Conservation (phyloP, 2,797 vertebrate genomes). For the Urosaurus nigricauda region DNA sequence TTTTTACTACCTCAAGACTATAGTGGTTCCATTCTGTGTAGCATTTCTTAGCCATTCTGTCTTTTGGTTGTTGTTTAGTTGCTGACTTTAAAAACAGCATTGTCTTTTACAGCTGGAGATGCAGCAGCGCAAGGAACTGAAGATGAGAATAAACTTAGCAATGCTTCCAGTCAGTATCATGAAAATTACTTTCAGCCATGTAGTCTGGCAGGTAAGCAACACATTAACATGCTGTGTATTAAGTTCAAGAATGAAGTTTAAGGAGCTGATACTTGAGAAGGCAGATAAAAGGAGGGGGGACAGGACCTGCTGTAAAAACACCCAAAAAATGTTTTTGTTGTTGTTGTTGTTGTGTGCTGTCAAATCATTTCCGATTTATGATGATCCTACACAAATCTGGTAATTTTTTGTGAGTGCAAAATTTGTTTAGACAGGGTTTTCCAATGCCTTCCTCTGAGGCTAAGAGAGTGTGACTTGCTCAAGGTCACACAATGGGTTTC, state of each 20-base stretch:
- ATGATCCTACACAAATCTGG: too few relatives aligned
- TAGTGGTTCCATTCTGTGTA: not conserved
- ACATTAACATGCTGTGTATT: slow-evolving; percentile 16
- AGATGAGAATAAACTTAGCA: slow-evolving; percentile 80
- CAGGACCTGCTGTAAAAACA: not conserved
- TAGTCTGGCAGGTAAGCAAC: slow-evolving; percentile 86
- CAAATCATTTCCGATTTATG: too few relatives aligned
- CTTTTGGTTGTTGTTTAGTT: not conserved
- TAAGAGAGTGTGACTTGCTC: too few relatives aligned
- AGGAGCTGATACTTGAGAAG: slow-evolving; percentile 7
- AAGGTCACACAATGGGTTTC: too few relatives aligned
- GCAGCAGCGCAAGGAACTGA: slow-evolving; percentile 71
- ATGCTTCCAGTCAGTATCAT: slow-evolving; percentile 86
- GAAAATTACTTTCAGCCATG: slow-evolving; percentile 91
- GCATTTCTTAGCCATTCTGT: not conserved
- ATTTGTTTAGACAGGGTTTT: not conserved
- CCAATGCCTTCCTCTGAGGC: too few relatives aligned
- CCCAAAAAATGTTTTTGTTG: too few relatives aligned
- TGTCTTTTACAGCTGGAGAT: slow-evolving; percentile 83
- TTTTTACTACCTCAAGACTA: not conserved
- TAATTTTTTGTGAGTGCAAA: too few relatives aligned
- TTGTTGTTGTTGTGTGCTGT: too few relatives aligned
- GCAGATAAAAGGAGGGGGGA: not conserved
- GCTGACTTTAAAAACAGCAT: slow-evolving; percentile 60
- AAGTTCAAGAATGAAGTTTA: slow-evolving; percentile 16